A percentile compares a stretch with the other conserved stretches of the same genome.
Evolutionary conservation across 2,797 vertebrate genomes (phyloP).

Genomic region (Arrhamphus sclerolepis): DNA sequence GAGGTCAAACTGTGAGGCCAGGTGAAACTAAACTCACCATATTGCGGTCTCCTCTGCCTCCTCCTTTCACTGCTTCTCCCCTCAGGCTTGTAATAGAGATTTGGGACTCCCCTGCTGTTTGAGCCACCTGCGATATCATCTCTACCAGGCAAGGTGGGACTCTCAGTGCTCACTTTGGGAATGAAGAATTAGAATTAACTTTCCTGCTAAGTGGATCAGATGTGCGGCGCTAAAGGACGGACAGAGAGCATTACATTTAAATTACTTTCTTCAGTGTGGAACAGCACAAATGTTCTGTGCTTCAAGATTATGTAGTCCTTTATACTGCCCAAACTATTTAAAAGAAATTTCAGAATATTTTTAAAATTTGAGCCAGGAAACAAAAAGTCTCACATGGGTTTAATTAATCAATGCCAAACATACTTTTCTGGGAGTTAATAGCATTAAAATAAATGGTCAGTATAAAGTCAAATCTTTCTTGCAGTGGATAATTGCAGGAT

Average conservation of each 20-base stretch:
- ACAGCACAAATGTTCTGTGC: neutral
- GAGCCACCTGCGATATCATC: conserved; percentile 84
- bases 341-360: neutral
- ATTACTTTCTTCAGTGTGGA: conserved; percentile 13
- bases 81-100: conserved; percentile 79
- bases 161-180: conserved; percentile 61
- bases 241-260: conserved; percentile 43
- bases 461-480: too few relatives aligned
- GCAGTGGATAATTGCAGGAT: too few relatives aligned
- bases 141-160: conserved; percentile 67
- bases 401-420: too few relatives aligned
- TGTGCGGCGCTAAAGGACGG: conserved; percentile 45
- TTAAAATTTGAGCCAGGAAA: too few relatives aligned
- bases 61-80: conserved; percentile 71
- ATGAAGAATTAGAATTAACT: conserved; percentile 67
- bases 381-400: too few relatives aligned
- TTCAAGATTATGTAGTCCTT: neutral
- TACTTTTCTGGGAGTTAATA: too few relatives aligned
- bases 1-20: conserved; percentile 87
- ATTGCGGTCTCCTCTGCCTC: conserved; percentile 78
- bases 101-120: conserved; percentile 75
- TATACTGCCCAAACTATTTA: neutral
- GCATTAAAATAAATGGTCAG: too few relatives aligned
- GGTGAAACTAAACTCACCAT: conserved; percentile 85
- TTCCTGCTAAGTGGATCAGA: conserved; percentile 59